These are phyloP conservation scores for Agonopterix arenella DNA, from an alignment of 2,888 invertebrate species.

Conservation along the genomic window DNA sequence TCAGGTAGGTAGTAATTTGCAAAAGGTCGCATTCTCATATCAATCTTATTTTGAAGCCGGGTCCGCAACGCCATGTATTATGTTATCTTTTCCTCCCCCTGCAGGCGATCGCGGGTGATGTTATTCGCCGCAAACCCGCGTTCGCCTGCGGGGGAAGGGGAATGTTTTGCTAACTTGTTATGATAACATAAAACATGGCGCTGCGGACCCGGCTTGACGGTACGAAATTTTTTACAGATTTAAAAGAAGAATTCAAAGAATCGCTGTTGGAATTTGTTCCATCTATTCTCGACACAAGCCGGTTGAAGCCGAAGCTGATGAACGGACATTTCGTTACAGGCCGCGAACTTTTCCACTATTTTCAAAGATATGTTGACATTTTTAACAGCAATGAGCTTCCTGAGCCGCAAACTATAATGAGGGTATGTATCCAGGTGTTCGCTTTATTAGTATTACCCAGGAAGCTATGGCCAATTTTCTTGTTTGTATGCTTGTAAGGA, in stretches of 20 bases:
- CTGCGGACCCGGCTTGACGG: too few species aligned
- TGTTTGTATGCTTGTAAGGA: too few species aligned
- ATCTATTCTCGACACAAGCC: slow-evolving; percentile 86
- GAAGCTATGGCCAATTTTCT: too few species aligned
- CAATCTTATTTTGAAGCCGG: too few species aligned
- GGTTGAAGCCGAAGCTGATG: slow-evolving; percentile 92
- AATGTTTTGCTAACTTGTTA: too few species aligned
- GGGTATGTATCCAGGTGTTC: slow-evolving; percentile 48
- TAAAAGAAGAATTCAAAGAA: slow-evolving; percentile 89
- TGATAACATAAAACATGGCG: too few species aligned
- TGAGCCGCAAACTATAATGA: slow-evolving; percentile 95
- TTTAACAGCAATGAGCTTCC: slow-evolving; percentile 96
- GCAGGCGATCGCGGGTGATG: too few species aligned
- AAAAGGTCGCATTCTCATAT: not conserved
- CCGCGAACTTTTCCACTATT: slow-evolving; percentile 92
- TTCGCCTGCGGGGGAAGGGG: too few species aligned
- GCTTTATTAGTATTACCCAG: too few species aligned
- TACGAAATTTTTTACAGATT: slow-evolving; percentile 74
- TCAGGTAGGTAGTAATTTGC: slow-evolving; percentile 55
- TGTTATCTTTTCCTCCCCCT: too few species aligned
- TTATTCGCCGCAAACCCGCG: too few species aligned
- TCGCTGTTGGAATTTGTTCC: slow-evolving; percentile 88
- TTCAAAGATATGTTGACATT: slow-evolving; percentile 94
- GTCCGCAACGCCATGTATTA: too few species aligned
- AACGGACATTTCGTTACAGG: slow-evolving; percentile 93